Evolutionary conservation across 2,113 vertebrate species (phyloP).

Genomic region (Colinus virginianus): DNA sequence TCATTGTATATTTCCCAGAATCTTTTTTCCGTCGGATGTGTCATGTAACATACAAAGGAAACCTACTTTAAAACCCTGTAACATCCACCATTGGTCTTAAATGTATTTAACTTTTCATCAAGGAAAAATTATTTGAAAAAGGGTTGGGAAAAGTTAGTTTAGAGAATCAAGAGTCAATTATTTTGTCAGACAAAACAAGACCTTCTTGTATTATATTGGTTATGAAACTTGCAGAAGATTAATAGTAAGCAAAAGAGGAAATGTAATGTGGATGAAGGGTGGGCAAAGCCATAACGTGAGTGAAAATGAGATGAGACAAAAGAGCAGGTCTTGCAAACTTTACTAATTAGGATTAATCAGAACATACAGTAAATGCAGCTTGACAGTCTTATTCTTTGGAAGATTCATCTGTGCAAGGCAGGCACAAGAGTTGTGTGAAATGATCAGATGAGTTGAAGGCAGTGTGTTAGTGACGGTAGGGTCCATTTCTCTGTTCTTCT

Average conservation of each 20-base stretch:
- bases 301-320: not conserved
- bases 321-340: not conserved
- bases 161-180: not conserved
- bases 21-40: not conserved
- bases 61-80: not conserved
- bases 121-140: not conserved
- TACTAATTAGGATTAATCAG: not conserved
- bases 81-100: not conserved
- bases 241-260: not conserved
- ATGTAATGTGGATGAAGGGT: not conserved
- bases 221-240: not conserved
- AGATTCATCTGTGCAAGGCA: not conserved
- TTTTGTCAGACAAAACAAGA: not conserved
- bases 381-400: not conserved
- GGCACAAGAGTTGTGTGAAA: not conserved
- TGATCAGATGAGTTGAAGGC: not conserved
- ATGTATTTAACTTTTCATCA: not conserved
- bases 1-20: not conserved
- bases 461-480: not conserved
- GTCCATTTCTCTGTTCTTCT: not conserved
- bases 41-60: not conserved
- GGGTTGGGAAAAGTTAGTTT: not conserved
- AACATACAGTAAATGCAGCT: not conserved
- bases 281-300: not conserved
- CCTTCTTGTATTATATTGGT: not conserved